These are phyloP conservation scores for Agriopis marginaria DNA, from an alignment of 2,888 invertebrate genomes.

Conservation along the genomic window DNA sequence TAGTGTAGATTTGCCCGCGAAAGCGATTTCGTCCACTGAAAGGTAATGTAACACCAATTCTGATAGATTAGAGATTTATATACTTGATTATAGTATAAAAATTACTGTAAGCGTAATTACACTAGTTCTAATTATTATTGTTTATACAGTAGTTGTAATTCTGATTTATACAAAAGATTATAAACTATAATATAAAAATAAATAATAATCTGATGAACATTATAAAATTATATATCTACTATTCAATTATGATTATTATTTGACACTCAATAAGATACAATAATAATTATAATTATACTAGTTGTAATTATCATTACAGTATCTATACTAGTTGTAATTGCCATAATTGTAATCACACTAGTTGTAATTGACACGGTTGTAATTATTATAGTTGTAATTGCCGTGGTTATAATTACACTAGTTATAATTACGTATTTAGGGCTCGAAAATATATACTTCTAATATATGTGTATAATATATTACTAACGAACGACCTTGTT, in stretches of 20 bases:
- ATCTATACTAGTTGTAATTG: neutral
- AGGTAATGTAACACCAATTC: constrained; percentile 83
- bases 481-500: constrained; percentile 39
- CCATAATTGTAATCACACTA: neutral
- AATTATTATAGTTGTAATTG: neutral
- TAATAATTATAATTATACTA: neutral
- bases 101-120: constrained; percentile 29
- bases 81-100: constrained; percentile 13
- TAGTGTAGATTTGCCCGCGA: constrained; percentile 66
- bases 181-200: too few species aligned
- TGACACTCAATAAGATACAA: too few species aligned
- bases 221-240: too few species aligned
- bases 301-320: neutral
- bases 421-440: constrained; percentile 27
- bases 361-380: neutral
- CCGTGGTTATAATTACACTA: neutral
- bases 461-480: constrained; percentile 4
- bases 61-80: constrained; percentile 60
- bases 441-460: constrained; percentile 38
- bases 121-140: constrained; percentile 62
- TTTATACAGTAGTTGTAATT: constrained; percentile 3
- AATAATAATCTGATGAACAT: too few species aligned
- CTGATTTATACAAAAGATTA: too few species aligned
- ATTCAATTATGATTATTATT: too few species aligned
- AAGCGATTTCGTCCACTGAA: constrained; percentile 81